These are phyloP conservation scores for Psilopogon haemacephalus DNA, from an alignment of 2,113 vertebrate species.

Conservation along the genomic window DNA sequence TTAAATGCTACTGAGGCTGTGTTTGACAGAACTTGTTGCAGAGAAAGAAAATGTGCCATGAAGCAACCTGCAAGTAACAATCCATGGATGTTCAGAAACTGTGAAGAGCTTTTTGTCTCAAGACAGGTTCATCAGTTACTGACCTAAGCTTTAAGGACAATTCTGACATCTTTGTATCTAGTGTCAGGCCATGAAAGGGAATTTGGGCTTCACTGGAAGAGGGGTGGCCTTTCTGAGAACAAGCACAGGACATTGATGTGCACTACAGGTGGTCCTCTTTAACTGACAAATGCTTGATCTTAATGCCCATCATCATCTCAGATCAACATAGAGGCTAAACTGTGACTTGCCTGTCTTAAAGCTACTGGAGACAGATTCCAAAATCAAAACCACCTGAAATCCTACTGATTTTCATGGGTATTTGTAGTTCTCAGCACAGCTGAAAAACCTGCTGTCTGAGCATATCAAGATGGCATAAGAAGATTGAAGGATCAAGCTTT, in stretches of 20 bases:
- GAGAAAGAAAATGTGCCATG: not conserved
- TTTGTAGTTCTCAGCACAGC: not conserved
- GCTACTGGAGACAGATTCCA: not conserved
- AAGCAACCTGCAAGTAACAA: not conserved
- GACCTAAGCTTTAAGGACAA: not conserved
- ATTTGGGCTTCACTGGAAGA: not conserved
- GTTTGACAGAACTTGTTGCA: not conserved
- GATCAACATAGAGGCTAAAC: not conserved
- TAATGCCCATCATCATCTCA: not conserved
- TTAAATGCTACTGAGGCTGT: not conserved
- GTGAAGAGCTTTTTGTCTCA: not conserved
- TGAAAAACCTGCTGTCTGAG: not conserved
- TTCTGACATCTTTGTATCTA: not conserved
- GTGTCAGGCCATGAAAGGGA: not conserved
- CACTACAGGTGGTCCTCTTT: not conserved
- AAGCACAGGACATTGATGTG: not conserved
- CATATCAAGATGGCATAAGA: not conserved
- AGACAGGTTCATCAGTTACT: not conserved
- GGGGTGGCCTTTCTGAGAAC: not conserved
- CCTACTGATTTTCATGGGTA: not conserved
- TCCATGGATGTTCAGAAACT: not conserved
- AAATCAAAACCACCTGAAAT: not conserved
- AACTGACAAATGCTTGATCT: not conserved
- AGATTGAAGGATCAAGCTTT: not conserved
- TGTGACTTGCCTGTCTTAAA: not conserved